These are phyloP conservation scores for Menidia menidia DNA, from an alignment of 2,797 vertebrate species.

Conservation along the genomic window DNA sequence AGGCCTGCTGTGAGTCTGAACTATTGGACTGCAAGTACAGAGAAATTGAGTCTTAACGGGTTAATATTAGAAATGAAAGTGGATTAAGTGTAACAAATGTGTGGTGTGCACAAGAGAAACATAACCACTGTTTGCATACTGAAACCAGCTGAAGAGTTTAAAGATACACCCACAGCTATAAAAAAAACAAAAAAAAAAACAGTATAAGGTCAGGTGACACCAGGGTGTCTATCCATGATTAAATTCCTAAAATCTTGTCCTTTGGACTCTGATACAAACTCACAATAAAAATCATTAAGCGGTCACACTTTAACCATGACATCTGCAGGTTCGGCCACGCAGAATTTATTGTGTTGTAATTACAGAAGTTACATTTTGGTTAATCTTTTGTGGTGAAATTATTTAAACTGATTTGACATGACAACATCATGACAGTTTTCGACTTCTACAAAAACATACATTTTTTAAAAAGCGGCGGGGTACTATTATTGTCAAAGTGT, in stretches of 20 bases:
- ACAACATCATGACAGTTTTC: background rate
- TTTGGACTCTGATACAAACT: slow-evolving; percentile 32
- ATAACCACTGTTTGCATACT: background rate
- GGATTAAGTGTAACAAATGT: background rate
- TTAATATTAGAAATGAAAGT: background rate
- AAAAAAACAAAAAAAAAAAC: background rate
- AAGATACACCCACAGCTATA: background rate
- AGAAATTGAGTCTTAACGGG: background rate
- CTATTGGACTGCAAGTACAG: background rate
- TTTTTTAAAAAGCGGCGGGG: too few relatives aligned
- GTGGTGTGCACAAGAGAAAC: background rate
- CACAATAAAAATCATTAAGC: slow-evolving; percentile 20
- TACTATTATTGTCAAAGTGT: background rate
- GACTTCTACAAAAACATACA: background rate
- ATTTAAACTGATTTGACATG: background rate
- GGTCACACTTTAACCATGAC: slow-evolving; percentile 45
- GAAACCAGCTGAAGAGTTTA: background rate
- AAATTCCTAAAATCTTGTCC: slow-evolving; percentile 29
- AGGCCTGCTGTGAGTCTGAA: background rate
- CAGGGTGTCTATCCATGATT: background rate
- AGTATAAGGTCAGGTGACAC: background rate
- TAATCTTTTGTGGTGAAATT: background rate
- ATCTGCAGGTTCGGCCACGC: slow-evolving; percentile 12
- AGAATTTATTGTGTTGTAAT: background rate
- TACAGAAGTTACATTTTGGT: background rate